A percentile compares a stretch with the other conserved stretches of the same genome.
phyloP scores from a whole-genome alignment of 2,888 invertebrate species.

The Trissolcus brochymenae region DNA sequence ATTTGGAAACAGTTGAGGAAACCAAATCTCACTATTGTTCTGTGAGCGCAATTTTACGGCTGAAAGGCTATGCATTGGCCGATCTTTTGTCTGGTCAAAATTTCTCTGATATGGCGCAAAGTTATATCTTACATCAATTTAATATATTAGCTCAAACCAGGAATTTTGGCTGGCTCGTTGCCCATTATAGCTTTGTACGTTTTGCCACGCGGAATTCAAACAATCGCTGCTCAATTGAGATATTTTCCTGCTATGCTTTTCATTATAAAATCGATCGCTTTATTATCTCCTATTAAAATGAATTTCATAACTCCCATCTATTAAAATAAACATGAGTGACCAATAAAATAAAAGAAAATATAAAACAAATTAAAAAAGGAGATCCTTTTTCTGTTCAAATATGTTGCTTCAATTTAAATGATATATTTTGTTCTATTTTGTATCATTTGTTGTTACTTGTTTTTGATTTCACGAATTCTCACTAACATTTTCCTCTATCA shows the following conservation, averaged over 20 bases:
- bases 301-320: background rate
- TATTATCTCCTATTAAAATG: constrained; percentile 6
- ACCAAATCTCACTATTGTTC: constrained; percentile 9
- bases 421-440: background rate
- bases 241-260: constrained; percentile 27
- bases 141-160: constrained; percentile 20
- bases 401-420: background rate
- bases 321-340: background rate
- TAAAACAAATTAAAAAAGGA: background rate
- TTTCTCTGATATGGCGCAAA: constrained; percentile 12
- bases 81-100: constrained; percentile 3
- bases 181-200: constrained; percentile 20
- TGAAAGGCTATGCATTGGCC: background rate
- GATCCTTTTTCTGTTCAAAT: background rate
- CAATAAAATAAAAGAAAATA: background rate
- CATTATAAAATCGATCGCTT: constrained; percentile 8
- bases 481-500: background rate
- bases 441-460: background rate
- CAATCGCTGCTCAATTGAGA: constrained; percentile 20
- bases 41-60: constrained; percentile 12
- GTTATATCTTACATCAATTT: constrained; percentile 24
- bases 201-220: constrained; percentile 12
- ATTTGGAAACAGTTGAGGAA: too few relatives aligned
- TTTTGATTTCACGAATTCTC: background rate
- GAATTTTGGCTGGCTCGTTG: constrained; percentile 26